phyloP scores from a whole-genome alignment of 1,140 invertebrate genomes.

The Caenorhabditis latens region DNA sequence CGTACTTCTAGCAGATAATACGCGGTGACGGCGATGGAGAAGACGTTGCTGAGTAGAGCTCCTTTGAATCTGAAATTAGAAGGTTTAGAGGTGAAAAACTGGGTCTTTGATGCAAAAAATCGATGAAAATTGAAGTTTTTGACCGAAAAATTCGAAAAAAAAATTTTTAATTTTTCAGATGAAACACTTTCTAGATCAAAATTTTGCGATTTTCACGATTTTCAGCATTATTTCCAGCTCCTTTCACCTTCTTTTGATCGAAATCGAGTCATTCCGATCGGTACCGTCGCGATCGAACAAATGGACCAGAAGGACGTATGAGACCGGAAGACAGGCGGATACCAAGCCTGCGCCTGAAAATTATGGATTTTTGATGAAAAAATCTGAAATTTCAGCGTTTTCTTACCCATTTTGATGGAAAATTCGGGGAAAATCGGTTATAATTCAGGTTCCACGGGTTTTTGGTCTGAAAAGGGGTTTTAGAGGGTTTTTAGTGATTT shows the following conservation, averaged over 20 bases:
- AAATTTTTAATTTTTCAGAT: too few relatives aligned
- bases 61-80: conserved; percentile 20
- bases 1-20: neutral
- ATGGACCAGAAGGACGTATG: conserved; percentile 22
- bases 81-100: too few relatives aligned
- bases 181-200: too few relatives aligned
- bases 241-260: conserved; percentile 22
- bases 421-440: neutral
- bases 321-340: conserved; percentile 15
- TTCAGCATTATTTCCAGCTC: neutral
- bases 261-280: conserved; percentile 12
- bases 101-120: too few relatives aligned
- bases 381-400: neutral
- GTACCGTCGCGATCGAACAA: conserved; percentile 4
- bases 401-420: neutral
- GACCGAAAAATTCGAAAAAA: too few relatives aligned
- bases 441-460: neutral
- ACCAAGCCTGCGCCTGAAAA: conserved; percentile 22
- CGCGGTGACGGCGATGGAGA: conserved; percentile 28
- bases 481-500: too few relatives aligned
- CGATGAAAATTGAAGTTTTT: too few relatives aligned
- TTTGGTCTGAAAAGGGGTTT: too few relatives aligned
- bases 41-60: conserved; percentile 6
- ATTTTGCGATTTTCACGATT: too few relatives aligned
- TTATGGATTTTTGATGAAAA: neutral